Evolutionary conservation across 1,140 invertebrate species (phyloP).

Genomic region (Batillaria attramentaria): DNA sequence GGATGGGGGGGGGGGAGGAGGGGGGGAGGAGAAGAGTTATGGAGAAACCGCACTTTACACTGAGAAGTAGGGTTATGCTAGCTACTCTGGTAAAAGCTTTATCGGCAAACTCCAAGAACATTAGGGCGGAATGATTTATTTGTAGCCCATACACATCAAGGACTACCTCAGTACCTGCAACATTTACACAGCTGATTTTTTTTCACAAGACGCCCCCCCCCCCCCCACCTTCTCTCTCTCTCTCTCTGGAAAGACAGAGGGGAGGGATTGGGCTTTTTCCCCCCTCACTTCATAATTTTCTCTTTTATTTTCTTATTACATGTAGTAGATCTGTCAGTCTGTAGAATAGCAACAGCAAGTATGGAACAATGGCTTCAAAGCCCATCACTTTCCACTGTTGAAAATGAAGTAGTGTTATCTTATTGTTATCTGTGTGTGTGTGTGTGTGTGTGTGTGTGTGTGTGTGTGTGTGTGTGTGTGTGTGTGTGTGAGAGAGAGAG

Average conservation of each 20-base stretch:
- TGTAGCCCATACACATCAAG: background rate
- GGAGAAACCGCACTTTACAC: too few species aligned
- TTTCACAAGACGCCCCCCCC: background rate
- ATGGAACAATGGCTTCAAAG: background rate
- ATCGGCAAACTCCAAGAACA: too few species aligned
- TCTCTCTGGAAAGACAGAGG: background rate
- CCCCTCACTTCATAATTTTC: background rate
- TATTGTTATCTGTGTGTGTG: background rate
- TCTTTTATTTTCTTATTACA: background rate
- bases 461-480: constrained; percentile 5
- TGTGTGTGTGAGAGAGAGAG: background rate
- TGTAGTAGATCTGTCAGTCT: background rate
- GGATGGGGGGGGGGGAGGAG: too few species aligned
- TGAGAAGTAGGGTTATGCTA: too few species aligned
- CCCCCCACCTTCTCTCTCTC: background rate
- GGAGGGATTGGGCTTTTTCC: background rate
- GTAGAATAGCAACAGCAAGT: background rate
- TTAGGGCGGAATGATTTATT: too few species aligned
- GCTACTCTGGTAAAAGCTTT: too few species aligned
- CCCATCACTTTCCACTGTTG: background rate
- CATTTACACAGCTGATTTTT: background rate
- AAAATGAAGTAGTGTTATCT: background rate
- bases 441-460: background rate
- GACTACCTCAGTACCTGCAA: background rate
- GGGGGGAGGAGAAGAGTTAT: too few species aligned